Conservation (phyloP, 2,888 invertebrate species). For the Epinotia ramella region DNA sequence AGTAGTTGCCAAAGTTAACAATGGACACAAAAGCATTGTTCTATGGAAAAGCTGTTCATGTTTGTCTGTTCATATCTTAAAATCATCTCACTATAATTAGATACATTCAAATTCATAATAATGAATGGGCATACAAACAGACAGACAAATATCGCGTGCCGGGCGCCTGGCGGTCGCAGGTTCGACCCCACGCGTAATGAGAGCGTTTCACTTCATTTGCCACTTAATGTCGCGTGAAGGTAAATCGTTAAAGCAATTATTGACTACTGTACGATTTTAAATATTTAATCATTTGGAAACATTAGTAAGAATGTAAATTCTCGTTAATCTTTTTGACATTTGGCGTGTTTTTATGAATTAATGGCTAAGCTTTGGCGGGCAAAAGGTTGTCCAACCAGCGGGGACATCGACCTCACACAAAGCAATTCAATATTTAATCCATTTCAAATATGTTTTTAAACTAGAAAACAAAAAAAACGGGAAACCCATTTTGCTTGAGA, state of each 20-base stretch:
- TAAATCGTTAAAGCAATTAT: slow-evolving; percentile 45
- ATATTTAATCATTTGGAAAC: slow-evolving; percentile 19
- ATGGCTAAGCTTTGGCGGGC: not conserved
- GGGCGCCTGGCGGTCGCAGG: slow-evolving; percentile 28
- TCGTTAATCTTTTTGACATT: slow-evolving; percentile 24
- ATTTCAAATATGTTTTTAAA: not conserved
- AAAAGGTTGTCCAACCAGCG: slow-evolving; percentile 1
- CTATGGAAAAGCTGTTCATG: no score
- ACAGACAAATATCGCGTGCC: slow-evolving; percentile 63
- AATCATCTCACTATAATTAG: not conserved
- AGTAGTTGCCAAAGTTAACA: no score
- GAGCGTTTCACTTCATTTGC: slow-evolving; percentile 47
- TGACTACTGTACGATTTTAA: slow-evolving; percentile 22
- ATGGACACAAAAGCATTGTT: no score
- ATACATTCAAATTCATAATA: not conserved
- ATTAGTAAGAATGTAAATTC: not conserved
- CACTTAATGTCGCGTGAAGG: slow-evolving; percentile 43
- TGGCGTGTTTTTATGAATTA: not conserved
- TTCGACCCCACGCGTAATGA: slow-evolving; percentile 42
- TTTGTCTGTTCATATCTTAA: no score
- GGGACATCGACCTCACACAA: not conserved
- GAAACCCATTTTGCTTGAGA: no score
- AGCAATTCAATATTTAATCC: not conserved
- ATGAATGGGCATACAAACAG: slow-evolving; percentile 49
- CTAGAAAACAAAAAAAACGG: not conserved